Percentiles rank a stretch among this genome's conserved stretches.
Conservation (phyloP, 2,797 vertebrate species). For the Chrysocyon brachyurus region DNA sequence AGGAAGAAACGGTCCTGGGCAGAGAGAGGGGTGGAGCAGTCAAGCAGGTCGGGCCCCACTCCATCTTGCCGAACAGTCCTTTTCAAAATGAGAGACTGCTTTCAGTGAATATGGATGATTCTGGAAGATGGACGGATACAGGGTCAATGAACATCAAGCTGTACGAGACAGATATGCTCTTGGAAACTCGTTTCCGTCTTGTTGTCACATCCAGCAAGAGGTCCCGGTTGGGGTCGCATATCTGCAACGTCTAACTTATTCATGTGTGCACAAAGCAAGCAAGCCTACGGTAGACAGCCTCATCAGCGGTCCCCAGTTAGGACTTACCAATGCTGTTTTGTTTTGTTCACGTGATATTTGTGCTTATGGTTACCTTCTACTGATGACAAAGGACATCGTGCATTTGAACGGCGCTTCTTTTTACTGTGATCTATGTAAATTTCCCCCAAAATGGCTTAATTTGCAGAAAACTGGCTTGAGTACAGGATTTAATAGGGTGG, state of each 20-base stretch:
- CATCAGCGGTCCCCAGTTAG: neutral
- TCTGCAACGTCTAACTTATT: neutral
- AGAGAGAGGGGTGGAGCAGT: neutral
- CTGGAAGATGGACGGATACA: neutral
- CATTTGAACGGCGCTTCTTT: neutral
- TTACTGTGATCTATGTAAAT: neutral
- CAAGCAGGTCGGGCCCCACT: neutral
- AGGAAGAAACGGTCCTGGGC: neutral
- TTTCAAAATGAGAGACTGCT: neutral
- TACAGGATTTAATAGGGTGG: neutral
- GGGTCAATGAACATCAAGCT: neutral
- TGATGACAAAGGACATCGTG: neutral
- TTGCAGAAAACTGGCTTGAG: neutral
- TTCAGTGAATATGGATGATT: neutral
- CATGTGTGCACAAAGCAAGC: neutral
- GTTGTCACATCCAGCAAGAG: neutral
- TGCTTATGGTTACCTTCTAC: neutral
- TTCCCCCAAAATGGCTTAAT: slow-evolving; percentile 18
- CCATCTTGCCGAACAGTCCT: neutral
- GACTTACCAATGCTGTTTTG: neutral
- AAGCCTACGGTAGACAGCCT: neutral
- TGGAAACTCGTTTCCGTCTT: neutral
- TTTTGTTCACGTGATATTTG: neutral
- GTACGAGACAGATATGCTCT: neutral
- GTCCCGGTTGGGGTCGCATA: neutral